Evolutionary conservation across 2,888 invertebrate species (phyloP), one percentile per base, ranked within the genome.

Genomic region (Idaea straminata): DNA sequence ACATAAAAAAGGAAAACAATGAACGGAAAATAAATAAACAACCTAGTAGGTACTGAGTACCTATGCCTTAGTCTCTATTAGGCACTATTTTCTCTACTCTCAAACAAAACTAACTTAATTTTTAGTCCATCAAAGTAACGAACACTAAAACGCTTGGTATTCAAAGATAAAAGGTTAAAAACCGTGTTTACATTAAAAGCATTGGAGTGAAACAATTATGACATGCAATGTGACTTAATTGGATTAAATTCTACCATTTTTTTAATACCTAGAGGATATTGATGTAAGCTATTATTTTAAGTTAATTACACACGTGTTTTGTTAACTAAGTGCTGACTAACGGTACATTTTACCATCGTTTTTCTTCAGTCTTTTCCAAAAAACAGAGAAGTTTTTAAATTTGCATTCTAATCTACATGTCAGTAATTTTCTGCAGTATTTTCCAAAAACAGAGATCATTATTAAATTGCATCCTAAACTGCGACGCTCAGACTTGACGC

Each of bases 91-190:
- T 58, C 64, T 25, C 47, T 38, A 38, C 60, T 47, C 35, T 63
- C 59, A 59, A 66, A 63, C 35, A 62, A 61, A 61, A 38, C 16
- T 25, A 47, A 61, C 58, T 47, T 61, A 65, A 60, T 60, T 61
- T 16, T 13, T 47, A 47, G 10, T 47, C 47, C 47, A 47, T 47
- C 47, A 7, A 13, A 47, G 13, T 47, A 47, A 47, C 7, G 10
- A 13, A 10, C 47, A 47, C 47, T 47, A 47, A 10, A 10, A 10
- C 6, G 5, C 47, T 47, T 25, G 25, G 47, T 47, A 47, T 47
- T 5, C 10, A 47, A 47, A 47, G 47, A 47, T 13, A 7, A 59
- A 38, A 35, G 59, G 34, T 61, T 61, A 15, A 34, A 64, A 64
- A 47, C 47, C 47, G 47, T 47, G 47, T 47, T 47, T 47, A 47